Base-by-base conservation (phyloP, 2,888 invertebrate genomes). In the Caenorhabditis japonica region DNA sequence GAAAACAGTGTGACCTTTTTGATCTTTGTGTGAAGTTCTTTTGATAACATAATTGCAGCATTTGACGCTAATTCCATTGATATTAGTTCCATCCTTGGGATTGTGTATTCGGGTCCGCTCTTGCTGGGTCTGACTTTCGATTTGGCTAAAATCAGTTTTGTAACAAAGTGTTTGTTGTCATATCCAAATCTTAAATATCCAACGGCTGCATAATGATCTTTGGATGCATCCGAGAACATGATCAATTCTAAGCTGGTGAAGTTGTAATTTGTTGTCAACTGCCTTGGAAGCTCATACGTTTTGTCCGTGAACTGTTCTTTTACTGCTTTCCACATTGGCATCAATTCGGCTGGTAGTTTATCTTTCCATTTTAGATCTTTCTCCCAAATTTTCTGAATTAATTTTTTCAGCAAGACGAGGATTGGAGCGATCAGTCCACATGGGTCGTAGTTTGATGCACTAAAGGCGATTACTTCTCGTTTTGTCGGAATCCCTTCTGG, bases 61-160 rank as follows among this genome's bases (percentile, higher is more conserved):
- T 43, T 25, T 0, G 68, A 36, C 1, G 55, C 79, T 8, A 70
- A 39, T 33, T 47, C 19, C 0, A 64, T 25, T 0, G 61, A 77
- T 0, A 62, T 12, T 5, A 79, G 39, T 38, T 79, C 79, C 23
- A 73, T 10, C 27, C 43, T 34, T 0, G 79, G 79, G 8, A 79
- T 77, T 0, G 76, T 43, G 10, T 60, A 17, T 17, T 43, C 47
- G 12, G 36, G n/a, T n/a, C n/a, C 7, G 8, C 44, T 41, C 0
- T 27, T 33, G 12, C 39, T 21, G 0, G 62, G 51, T 13, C 33
- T 39, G 15, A 66, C 27, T 8, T 49, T 56, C 1, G 58, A 52
- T 62, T 75, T 75, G 15, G 41, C 34, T n/a, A 69, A 38, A 0
- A 75, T 25, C 0, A 49, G 25, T 3, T 12, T 10, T 2, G 56